Base-by-base conservation (phyloP, 2,797 vertebrate species). In the Bufotes viridis region DNA sequence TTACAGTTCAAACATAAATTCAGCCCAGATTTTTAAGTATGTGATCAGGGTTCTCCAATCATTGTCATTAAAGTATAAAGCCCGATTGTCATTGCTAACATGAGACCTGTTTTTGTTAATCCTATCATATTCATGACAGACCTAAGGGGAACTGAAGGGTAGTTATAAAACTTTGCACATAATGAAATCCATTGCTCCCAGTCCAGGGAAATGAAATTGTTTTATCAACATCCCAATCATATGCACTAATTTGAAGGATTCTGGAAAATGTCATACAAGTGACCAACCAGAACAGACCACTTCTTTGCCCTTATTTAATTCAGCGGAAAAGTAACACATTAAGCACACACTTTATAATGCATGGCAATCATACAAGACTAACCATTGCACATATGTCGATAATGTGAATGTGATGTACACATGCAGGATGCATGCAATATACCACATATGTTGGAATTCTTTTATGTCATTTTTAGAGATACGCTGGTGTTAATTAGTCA, bases 251-350 rank as follows among this genome's bases (percentile, higher is more conserved):
- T 75, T 75, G 42, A 51, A 51, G 42, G 72, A 75, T 75, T 75
- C 72, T 75, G 72, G 72, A 75, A 51, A 51, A 75, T 51, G 49
- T 75, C 72, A 75, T n/a, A 53, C 10, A 75, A 75, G 72, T 75
- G 15, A 79, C 26, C 26, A 58, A 57, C 78, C 78, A 18, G 49
- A 81, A 81, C 58, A 63, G 34, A 63, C 58, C 60, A 81, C 60
- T 49, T 81, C 60, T 63, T 42, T 42, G 10, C 53, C 42, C 13
- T 63, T 7, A n/a, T 81, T 63, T 29, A 42, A 81, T 14, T 81
- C 14, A 63, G 42, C 12, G 7, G 20, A 81, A 42, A n/a, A 22
- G 22, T 49, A 81, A 63, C 29, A 81, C 29, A 81, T 81, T 22
- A 42, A 42, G 22, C 10, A 22, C 57, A 49, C 20, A 42, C 57